These are phyloP conservation scores for Scophthalmus maximus DNA, from an alignment of 2,113 vertebrate species.

Conservation along the genomic window DNA sequence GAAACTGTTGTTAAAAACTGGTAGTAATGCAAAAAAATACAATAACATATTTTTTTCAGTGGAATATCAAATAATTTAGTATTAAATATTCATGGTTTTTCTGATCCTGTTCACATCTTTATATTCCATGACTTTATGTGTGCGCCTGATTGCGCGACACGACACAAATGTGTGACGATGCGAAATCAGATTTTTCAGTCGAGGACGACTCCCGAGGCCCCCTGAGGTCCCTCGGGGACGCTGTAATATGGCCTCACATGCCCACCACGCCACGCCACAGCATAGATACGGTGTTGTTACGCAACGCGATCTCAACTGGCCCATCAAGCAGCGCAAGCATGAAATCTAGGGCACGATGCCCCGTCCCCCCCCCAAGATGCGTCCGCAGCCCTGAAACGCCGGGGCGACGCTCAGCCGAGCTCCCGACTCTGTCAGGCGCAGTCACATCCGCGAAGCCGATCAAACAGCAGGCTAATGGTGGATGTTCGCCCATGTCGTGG, in stretches of 20 bases:
- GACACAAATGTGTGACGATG: background rate
- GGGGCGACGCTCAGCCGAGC: conserved; percentile 50
- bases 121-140: background rate
- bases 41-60: background rate
- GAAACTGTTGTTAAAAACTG: too few species aligned
- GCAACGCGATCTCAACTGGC: conserved; percentile 70
- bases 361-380: conserved; percentile 70
- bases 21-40: too few species aligned
- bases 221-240: conserved; percentile 25
- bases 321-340: conserved; percentile 74
- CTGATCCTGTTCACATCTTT: background rate
- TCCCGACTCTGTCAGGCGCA: conserved; percentile 47
- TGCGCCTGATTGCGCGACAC: background rate
- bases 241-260: conserved; percentile 46
- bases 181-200: conserved; percentile 1
- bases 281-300: conserved; percentile 69
- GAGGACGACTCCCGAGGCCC: conserved; percentile 30
- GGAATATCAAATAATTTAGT: background rate
- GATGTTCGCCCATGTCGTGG: background rate
- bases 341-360: conserved; percentile 75
- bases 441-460: conserved; percentile 22
- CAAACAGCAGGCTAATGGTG: conserved; percentile 28
- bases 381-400: conserved; percentile 54
- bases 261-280: conserved; percentile 62
- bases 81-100: background rate